These are phyloP conservation scores for Dendroctonus ponderosae DNA, from an alignment of 1,140 invertebrate genomes.

Conservation along the genomic window DNA sequence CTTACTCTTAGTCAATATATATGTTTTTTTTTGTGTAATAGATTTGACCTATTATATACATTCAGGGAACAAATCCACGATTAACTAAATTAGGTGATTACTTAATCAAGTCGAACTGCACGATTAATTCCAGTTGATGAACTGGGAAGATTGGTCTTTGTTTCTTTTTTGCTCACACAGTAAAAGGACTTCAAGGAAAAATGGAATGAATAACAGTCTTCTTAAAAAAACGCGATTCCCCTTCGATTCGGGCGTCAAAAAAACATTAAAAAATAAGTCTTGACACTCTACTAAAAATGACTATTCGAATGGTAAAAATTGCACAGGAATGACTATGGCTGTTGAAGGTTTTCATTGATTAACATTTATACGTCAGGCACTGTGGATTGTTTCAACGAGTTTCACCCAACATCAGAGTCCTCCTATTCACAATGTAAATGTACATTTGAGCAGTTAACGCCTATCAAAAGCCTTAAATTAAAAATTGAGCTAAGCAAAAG, in stretches of 20 bases:
- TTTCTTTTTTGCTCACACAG: not conserved
- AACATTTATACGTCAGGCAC: not conserved
- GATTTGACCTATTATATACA: not conserved
- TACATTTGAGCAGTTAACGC: slow-evolving; percentile 1
- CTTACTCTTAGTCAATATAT: not conserved
- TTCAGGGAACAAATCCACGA: not conserved
- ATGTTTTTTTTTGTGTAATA: not conserved
- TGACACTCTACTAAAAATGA: not conserved
- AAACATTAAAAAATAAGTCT: not conserved
- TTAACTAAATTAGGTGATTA: not conserved
- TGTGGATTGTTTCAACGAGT: not conserved
- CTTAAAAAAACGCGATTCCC: not conserved
- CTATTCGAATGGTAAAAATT: not conserved
- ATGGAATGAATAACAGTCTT: slow-evolving; percentile 4
- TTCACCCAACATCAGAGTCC: not conserved
- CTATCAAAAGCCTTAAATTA: not conserved
- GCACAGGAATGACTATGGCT: too few relatives aligned
- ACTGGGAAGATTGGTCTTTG: not conserved
- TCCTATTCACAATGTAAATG: not conserved
- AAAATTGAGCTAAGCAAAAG: slow-evolving; percentile 1
- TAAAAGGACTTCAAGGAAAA: not conserved
- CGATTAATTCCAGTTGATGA: slow-evolving; percentile 1
- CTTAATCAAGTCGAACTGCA: too few relatives aligned
- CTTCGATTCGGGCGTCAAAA: not conserved
- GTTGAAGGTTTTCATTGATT: not conserved